Base-by-base conservation (phyloP, 2,888 invertebrate species). In the Leptura quadrifasciata region DNA sequence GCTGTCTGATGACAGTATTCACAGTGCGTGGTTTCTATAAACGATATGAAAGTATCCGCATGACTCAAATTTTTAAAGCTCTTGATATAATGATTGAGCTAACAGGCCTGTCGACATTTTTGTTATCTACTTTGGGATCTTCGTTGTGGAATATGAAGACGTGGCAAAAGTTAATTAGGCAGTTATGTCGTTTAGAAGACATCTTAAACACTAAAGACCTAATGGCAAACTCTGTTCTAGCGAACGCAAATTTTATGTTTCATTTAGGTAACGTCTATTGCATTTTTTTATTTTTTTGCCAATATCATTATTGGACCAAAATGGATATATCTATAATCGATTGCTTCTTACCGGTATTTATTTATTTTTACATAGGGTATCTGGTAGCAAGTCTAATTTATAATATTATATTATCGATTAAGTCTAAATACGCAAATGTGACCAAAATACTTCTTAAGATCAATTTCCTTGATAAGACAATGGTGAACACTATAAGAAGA, bases 101-200 rank as follows among this genome's bases (percentile, higher is more conserved):
- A 18, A 18, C 35, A 0, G 35, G 17, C 0, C 3, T 63, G 17
- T 0, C 18, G 17, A 10, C 18, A 17, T 63, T 4, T 24, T 35
- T 63, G 18, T 8, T 31, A 31, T 18, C 63, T 52, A 21, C 47
- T 20, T 21, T 64, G 55, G 55, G 55, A 55, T 55, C 55, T 1
- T 18, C 55, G 17, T 17, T 55, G 2, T 55, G 55, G 55, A 55
- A 55, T 55, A 17, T n/a, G 5, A 24, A 24, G 2, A 24, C 24
- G 24, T 24, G 24, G 24, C 24, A 24, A 24, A 24, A 24, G 5
- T 24, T 24, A 5, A 3, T 24, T 24, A 24, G 24, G 5, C 24
- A 24, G 24, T 24, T 24, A 24, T 24, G 2, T 24, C 24, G 24
- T 5, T 5, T 24, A 24, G 24, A 24, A 5, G 24, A 24, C 24